Evolutionary conservation across 2,888 invertebrate genomes (phyloP).

Genomic region (Drosophila nr. perissopoda): DNA sequence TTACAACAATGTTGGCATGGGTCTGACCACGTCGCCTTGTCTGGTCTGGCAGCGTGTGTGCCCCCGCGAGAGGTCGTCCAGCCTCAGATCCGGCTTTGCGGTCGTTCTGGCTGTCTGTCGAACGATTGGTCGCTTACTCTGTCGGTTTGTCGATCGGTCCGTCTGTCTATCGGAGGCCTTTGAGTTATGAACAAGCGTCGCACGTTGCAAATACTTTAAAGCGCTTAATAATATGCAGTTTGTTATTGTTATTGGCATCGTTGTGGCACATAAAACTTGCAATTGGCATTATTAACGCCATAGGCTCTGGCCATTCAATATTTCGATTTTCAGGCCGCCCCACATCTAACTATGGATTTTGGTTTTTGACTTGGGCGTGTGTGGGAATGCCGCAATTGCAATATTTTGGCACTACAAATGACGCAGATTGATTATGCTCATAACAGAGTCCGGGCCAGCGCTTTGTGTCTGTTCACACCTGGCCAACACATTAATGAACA

Average conservation of each 20-base stretch:
- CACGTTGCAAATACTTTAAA: constrained; percentile 72
- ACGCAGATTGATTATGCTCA: constrained; percentile 70
- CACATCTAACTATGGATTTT: constrained; percentile 11
- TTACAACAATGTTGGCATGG: constrained; percentile 43
- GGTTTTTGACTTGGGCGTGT: constrained; percentile 56
- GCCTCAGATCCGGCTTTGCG: constrained; percentile 69
- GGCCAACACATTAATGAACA: constrained; percentile 71
- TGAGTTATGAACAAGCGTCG: constrained; percentile 55
- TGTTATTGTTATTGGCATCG: constrained; percentile 70
- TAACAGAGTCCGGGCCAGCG: constrained; percentile 16
- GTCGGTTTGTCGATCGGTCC: constrained; percentile 26
- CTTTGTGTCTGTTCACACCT: constrained; percentile 70
- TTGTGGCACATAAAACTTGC: constrained; percentile 63
- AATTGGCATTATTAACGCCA: constrained; percentile 79
- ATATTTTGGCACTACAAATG: constrained; percentile 64
- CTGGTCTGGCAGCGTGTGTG: constrained; percentile 61
- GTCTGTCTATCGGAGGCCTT: constrained; percentile 43
- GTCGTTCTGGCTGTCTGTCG: constrained; percentile 30
- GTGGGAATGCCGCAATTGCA: constrained; percentile 61
- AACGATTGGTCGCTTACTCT: constrained; percentile 6
- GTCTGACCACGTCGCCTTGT: constrained; percentile 72
- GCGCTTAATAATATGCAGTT: constrained; percentile 78
- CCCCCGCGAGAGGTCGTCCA: constrained; percentile 76
- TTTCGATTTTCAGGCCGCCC: constrained; percentile 22
- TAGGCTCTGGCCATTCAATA: constrained; percentile 57